Percentiles rank a stretch among this genome's conserved stretches.
phyloP scores from a whole-genome alignment of 2,888 invertebrate species.

The Lepetodrilus schrolli region DNA sequence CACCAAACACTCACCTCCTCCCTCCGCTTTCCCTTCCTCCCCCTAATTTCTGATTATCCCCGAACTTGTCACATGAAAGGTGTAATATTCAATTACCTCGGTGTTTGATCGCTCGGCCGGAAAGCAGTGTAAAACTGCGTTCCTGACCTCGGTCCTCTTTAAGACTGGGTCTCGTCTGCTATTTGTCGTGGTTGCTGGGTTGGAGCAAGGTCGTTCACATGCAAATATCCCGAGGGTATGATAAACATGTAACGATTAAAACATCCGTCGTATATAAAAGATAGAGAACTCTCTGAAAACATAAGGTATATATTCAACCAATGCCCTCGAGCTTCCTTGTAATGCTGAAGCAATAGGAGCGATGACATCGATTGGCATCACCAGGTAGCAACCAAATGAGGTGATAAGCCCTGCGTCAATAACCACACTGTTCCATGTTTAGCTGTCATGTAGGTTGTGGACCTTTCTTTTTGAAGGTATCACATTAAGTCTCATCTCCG shows the following conservation, averaged over 20 bases:
- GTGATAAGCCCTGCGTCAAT: too few relatives aligned
- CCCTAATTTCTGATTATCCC: neutral
- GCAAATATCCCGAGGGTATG: neutral
- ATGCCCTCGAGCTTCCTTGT: too few relatives aligned
- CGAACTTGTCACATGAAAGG: conserved; percentile 20
- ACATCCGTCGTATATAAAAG: neutral
- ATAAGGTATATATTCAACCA: too few relatives aligned
- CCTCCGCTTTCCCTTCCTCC: neutral
- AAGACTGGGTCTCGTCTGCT: neutral
- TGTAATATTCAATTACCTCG: neutral
- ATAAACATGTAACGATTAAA: neutral
- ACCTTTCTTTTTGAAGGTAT: too few relatives aligned
- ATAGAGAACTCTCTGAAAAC: too few relatives aligned
- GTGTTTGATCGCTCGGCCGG: conserved; percentile 1
- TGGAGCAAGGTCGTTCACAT: neutral
- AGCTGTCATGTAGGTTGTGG: too few relatives aligned
- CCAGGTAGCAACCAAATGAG: too few relatives aligned
- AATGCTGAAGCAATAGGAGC: too few relatives aligned
- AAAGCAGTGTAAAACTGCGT: neutral
- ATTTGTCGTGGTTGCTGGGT: neutral
- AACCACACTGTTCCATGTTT: too few relatives aligned
- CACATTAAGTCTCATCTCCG: too few relatives aligned
- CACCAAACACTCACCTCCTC: neutral
- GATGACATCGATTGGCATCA: too few relatives aligned
- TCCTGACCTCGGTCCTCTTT: neutral